Conservation (phyloP, 64 coral and sea anemone genomes). For the Orbicella faveolata region DNA sequence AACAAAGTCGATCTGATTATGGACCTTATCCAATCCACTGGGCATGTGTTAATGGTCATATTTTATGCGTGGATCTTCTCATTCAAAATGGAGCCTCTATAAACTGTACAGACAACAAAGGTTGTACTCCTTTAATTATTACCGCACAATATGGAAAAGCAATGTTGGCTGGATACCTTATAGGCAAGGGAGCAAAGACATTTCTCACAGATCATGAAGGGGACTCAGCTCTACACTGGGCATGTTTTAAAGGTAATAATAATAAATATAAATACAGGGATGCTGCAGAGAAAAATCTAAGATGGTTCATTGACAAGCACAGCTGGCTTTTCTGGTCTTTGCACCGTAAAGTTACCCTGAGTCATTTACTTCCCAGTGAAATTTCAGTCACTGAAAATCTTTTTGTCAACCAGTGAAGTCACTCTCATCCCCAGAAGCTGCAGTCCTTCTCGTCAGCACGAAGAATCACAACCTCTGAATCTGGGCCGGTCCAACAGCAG, state of each 20-base stretch:
- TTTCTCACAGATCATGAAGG: constrained; percentile 85
- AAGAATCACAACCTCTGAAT: too few species aligned
- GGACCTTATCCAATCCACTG: constrained; percentile 93
- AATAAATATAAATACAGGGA: too few species aligned
- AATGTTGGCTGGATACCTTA: constrained; percentile 88
- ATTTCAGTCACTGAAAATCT: too few species aligned
- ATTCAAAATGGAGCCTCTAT: constrained; percentile 87
- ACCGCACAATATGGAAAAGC: constrained; percentile 86
- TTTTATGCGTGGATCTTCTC: constrained; percentile 87
- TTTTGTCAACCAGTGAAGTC: too few species aligned
- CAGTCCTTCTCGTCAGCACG: too few species aligned
- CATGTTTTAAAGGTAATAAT: constrained; percentile 93
- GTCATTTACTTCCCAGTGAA: too few species aligned
- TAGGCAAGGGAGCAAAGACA: constrained; percentile 94
- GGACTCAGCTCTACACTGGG: constrained; percentile 93
- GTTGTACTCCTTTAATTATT: constrained; percentile 95
- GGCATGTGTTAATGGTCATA: constrained; percentile 95
- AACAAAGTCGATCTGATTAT: constrained; percentile 89
- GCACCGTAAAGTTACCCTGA: too few species aligned
- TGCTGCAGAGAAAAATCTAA: too few species aligned
- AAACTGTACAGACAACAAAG: constrained; percentile 85
- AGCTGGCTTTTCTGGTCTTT: too few species aligned
- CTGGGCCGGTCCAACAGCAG: too few species aligned
- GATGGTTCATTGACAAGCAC: too few species aligned
- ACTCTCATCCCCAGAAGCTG: too few species aligned